Conservation (phyloP, 2,888 invertebrate genomes). For the Abrostola tripartita region DNA sequence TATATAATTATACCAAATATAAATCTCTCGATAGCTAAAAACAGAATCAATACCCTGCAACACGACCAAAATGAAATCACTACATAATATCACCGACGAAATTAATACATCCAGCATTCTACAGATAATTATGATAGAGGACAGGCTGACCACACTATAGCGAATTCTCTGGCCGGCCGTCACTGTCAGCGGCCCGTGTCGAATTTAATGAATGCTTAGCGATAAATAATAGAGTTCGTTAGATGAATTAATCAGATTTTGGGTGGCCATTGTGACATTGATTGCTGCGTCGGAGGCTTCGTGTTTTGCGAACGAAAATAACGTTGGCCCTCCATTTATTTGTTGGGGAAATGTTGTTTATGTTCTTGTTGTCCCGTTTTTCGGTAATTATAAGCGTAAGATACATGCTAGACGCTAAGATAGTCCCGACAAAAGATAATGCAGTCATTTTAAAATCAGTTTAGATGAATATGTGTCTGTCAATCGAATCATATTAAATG, state of each 20-base stretch:
- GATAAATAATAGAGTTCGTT: constrained; percentile 78
- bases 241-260: constrained; percentile 73
- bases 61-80: constrained; percentile 13
- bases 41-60: neutral
- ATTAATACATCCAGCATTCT: constrained; percentile 48
- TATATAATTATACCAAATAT: too few relatives aligned
- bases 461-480: too few relatives aligned
- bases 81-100: constrained; percentile 30
- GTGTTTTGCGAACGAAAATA: constrained; percentile 52
- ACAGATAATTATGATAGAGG: constrained; percentile 52
- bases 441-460: too few relatives aligned
- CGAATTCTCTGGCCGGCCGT: constrained; percentile 36
- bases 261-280: constrained; percentile 65
- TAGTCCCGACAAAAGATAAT: too few relatives aligned
- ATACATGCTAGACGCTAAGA: too few relatives aligned
- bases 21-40: neutral
- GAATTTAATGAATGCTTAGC: constrained; percentile 75
- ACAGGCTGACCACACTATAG: constrained; percentile 48
- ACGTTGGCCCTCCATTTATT: constrained; percentile 48
- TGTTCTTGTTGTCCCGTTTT: neutral
- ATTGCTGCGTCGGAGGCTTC: constrained; percentile 58
- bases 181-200: constrained; percentile 61
- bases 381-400: neutral
- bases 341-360: constrained; percentile 35
- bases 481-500: too few relatives aligned